Conservation (phyloP, 2,113 vertebrate genomes). For the Caranx ignobilis region DNA sequence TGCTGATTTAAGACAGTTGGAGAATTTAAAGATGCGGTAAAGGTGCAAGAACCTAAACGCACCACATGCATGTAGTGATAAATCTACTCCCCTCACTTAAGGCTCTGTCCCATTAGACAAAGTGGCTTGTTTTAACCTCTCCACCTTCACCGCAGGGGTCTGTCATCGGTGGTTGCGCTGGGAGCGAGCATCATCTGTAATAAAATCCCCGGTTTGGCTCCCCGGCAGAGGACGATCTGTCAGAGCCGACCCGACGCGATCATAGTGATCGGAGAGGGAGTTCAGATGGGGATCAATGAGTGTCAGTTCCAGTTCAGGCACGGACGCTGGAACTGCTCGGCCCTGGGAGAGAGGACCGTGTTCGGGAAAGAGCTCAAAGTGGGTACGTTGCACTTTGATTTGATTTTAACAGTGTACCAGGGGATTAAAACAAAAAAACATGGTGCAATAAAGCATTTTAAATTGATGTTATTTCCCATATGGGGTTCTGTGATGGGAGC, state of each 20-base stretch:
- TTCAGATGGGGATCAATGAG: constrained; percentile 97
- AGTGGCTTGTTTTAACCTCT: constrained; percentile 8
- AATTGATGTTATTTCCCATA: neutral
- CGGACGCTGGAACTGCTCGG: constrained; percentile 98
- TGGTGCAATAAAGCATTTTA: too few species aligned
- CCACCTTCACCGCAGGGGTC: constrained; percentile 86
- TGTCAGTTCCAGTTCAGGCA: constrained; percentile 98
- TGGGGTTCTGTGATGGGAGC: neutral
- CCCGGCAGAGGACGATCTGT: constrained; percentile 97
- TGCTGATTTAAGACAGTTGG: too few species aligned
- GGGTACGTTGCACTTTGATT: constrained; percentile 88
- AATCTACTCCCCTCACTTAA: neutral
- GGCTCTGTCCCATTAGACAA: neutral
- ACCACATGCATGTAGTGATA: neutral
- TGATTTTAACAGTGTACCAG: neutral
- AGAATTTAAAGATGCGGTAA: neutral
- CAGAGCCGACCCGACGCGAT: constrained; percentile 98
- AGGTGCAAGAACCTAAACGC: neutral
- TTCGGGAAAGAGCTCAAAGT: constrained; percentile 99
- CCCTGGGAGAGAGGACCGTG: constrained; percentile 94
- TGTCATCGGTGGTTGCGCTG: constrained; percentile 96
- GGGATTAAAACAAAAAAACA: too few species aligned
- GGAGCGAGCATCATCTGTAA: constrained; percentile 99
- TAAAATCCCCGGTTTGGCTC: constrained; percentile 97
- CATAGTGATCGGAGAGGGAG: constrained; percentile 98